Evolutionary conservation across 2,797 vertebrate genomes (phyloP), one percentile per base, ranked within the genome.

Genomic region (Cyprinodon diabolis): DNA sequence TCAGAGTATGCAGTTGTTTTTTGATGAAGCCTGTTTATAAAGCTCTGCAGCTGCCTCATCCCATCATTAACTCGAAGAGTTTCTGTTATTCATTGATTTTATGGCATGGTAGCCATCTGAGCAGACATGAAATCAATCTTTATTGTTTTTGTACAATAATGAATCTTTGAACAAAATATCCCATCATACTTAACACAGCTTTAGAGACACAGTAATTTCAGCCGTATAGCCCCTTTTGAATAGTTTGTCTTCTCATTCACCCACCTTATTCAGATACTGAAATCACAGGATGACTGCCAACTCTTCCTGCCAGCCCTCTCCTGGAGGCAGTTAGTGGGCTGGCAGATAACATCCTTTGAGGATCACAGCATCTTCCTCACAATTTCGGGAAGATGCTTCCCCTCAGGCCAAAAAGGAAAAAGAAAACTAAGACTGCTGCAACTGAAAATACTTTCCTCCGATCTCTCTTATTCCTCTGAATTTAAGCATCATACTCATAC

Each of bases 291-390:
- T 21, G 49, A 21, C 79, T 85, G 84, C 80, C 82, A 86, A 51
- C 80, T 85, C 75, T 83, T 78, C 65, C 77, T 85, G 86, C 83
- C 83, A 90, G 83, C 60, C 65, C 63, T 75, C 82, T 89, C 87
- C 86, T 87, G 75, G 72, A 90, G 90, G 90, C 89, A 79, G 85
- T 88, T 84, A 85, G 82, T 79, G 80, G 76, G 82, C 85, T 86
- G 87, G 74, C 82, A 84, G 84, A 82, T 85, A 88, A 79, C 83
- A 84, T 84, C 81, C 85, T 90, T 84, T 89, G 84, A 89, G 86
- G 75, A 90, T 91, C 86, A 81, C 79, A 83, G 78, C 84, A 83
- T 85, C 76, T 84, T 84, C 80, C 82, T 45, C 63, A 63, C 76
- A 72, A 74, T 86, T 84, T 82, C 81, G 85, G 80, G 47, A 56